Evolutionary conservation across 2,888 invertebrate genomes (phyloP).

Genomic region (Orchestes rusci): DNA sequence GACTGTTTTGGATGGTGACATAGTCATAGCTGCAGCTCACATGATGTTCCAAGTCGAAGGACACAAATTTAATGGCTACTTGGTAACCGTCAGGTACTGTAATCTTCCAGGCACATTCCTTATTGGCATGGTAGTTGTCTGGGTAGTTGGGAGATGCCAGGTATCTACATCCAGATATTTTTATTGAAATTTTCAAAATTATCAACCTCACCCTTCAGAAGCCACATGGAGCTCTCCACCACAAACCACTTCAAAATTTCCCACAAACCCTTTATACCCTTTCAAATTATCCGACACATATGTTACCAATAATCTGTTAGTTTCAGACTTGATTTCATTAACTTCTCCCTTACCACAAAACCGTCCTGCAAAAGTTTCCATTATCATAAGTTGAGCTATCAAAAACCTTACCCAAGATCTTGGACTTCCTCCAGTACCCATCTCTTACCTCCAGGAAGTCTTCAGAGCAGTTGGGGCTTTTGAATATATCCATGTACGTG

Average conservation of each 20-base stretch:
- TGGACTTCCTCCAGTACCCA: constrained; percentile 88
- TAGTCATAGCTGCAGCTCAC: constrained; percentile 96
- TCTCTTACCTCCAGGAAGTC: constrained; percentile 91
- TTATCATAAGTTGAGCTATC: background rate
- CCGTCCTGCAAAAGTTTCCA: constrained; percentile 37
- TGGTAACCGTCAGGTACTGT: constrained; percentile 81
- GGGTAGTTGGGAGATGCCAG: constrained; percentile 96
- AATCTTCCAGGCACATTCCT: constrained; percentile 91
- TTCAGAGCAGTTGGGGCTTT: constrained; percentile 74
- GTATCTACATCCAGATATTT: constrained; percentile 37
- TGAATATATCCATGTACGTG: constrained; percentile 77
- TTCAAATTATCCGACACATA: constrained; percentile 66
- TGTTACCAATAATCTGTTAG: constrained; percentile 84
- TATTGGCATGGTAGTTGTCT: constrained; percentile 89
- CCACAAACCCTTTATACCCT: constrained; percentile 74
- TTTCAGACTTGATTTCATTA: constrained; percentile 70
- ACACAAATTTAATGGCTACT: constrained; percentile 83
- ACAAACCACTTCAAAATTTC: constrained; percentile 91
- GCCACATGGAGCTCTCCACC: constrained; percentile 69
- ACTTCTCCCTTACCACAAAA: constrained; percentile 77
- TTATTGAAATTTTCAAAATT: constrained; percentile 1
- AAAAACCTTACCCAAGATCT: constrained; percentile 57
- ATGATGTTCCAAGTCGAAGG: constrained; percentile 96
- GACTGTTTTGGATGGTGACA: constrained; percentile 87
- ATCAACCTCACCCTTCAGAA: constrained; percentile 57